Evolutionary conservation across 2,113 vertebrate species (phyloP).

Genomic region (Hylia prasina): DNA sequence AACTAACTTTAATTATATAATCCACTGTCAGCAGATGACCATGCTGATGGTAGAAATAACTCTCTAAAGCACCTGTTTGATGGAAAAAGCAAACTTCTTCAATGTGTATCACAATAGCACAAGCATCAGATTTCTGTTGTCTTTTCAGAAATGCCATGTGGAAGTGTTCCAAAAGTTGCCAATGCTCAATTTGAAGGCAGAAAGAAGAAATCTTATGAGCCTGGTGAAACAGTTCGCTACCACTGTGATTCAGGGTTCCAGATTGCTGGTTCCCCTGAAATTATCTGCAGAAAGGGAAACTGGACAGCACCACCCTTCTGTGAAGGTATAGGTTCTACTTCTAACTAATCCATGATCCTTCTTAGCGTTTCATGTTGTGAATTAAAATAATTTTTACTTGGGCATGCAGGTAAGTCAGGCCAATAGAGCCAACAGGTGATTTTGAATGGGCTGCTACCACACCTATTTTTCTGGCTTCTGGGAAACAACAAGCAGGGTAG

Average conservation of each 20-base stretch:
- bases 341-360: neutral
- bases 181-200: neutral
- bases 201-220: neutral
- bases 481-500: neutral
- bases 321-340: conserved; percentile 3
- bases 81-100: neutral
- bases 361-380: neutral
- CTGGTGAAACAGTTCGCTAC: conserved; percentile 43
- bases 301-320: conserved; percentile 30
- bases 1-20: neutral
- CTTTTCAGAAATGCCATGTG: conserved; percentile 29
- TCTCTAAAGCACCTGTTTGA: neutral
- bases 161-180: conserved; percentile 4
- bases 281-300: conserved; percentile 35
- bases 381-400: neutral
- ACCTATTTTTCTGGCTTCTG: neutral
- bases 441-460: neutral
- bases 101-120: neutral
- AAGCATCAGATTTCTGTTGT: neutral
- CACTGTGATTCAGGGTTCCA: neutral
- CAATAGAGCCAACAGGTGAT: neutral
- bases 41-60: neutral
- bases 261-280: neutral
- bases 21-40: neutral
- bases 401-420: neutral